Conservation (phyloP, 2,797 vertebrate genomes). For the Eospalax fontanierii region DNA sequence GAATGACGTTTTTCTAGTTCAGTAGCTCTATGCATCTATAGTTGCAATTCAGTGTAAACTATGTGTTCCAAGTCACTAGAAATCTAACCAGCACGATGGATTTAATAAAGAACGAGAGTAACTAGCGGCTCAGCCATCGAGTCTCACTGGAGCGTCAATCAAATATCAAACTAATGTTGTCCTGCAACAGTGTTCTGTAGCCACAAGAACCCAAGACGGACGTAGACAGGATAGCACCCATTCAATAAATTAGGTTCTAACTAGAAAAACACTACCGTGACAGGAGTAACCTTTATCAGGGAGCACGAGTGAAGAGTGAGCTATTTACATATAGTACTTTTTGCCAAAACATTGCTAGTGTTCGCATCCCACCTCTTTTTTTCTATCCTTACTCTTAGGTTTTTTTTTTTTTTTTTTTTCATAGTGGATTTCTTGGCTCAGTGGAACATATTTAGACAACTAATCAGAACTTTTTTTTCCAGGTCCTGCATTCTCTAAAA, state of each 20-base stretch:
- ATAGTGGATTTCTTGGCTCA: constrained; percentile 67
- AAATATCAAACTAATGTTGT: constrained; percentile 88
- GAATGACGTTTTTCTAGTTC: constrained; percentile 88
- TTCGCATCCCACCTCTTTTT: constrained; percentile 7
- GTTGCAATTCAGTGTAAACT: constrained; percentile 85
- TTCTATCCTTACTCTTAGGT: constrained; percentile 19
- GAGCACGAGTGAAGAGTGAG: constrained; percentile 75
- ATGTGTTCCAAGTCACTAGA: constrained; percentile 89
- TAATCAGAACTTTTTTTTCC: not conserved
- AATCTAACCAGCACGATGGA: constrained; percentile 89
- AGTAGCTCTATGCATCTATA: constrained; percentile 88
- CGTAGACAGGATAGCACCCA: constrained; percentile 89
- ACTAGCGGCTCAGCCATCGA: constrained; percentile 89
- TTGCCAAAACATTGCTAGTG: constrained; percentile 61
- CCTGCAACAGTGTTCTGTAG: constrained; percentile 91
- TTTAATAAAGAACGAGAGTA: constrained; percentile 85
- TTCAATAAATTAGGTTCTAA: constrained; percentile 89
- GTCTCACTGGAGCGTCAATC: constrained; percentile 86
- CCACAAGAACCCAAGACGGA: constrained; percentile 83
- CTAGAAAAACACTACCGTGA: constrained; percentile 78
- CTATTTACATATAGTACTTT: constrained; percentile 88
- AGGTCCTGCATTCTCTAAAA: constrained; percentile 53
- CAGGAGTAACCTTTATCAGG: constrained; percentile 77
- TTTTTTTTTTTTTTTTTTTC: not conserved
- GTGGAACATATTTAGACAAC: constrained; percentile 67